A percentile compares a stretch with the other conserved stretches of the same genome.
phyloP scores from a whole-genome alignment of 2,888 invertebrate genomes.

The Carpatolechia fugitivella region DNA sequence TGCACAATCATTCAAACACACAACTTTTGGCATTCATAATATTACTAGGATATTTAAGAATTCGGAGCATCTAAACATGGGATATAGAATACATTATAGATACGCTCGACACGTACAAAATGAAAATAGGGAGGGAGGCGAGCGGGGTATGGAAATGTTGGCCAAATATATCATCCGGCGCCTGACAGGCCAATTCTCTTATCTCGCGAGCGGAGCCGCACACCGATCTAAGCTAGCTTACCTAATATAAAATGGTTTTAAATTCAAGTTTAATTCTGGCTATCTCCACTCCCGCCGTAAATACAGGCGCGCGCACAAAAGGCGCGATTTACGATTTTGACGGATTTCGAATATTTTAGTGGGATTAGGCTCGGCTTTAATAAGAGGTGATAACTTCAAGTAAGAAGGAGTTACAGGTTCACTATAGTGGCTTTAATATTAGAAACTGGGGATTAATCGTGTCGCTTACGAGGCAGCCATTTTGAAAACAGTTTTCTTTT shows the following conservation, averaged over 20 bases:
- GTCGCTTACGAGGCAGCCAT: background rate
- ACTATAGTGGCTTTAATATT: conserved; percentile 3
- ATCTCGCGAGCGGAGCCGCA: conserved; percentile 82
- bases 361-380: conserved; percentile 34
- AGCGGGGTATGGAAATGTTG: conserved; percentile 87
- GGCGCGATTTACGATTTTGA: conserved; percentile 76
- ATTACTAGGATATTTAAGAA: conserved; percentile 25
- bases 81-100: conserved; percentile 75
- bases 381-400: conserved; percentile 27
- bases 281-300: conserved; percentile 68
- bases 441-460: background rate
- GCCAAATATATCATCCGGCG: conserved; percentile 93
- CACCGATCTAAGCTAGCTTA: conserved; percentile 78
- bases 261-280: conserved; percentile 78
- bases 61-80: conserved; percentile 51
- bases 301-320: conserved; percentile 66
- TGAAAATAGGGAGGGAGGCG: conserved; percentile 72
- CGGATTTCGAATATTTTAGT: conserved; percentile 72
- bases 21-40: conserved; percentile 46
- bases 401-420: background rate
- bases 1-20: too few relatives aligned
- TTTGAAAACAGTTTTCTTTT: background rate
- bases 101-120: conserved; percentile 78
- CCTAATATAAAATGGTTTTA: conserved; percentile 80
- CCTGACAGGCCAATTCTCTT: conserved; percentile 94